Percentiles rank a stretch among this genome's conserved stretches.
Conservation (phyloP, 92 coral and sea anemone genomes). For the Montipora capitata region DNA sequence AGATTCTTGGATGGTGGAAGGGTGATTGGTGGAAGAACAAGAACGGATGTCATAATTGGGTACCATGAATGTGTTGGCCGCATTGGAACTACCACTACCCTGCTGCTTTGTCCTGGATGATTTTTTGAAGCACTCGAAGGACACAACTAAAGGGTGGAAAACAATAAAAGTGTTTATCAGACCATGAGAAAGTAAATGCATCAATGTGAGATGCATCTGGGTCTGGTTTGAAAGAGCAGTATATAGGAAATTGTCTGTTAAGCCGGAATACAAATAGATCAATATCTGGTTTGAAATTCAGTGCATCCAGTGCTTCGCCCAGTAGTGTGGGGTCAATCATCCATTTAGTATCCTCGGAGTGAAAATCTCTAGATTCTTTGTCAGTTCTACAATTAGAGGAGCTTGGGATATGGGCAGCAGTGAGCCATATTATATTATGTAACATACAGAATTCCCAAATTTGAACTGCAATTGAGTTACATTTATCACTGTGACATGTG, state of each 20-base stretch:
- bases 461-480: constrained; percentile 30
- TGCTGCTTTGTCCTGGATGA: constrained; percentile 55
- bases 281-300: constrained; percentile 60
- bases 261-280: constrained; percentile 74
- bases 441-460: constrained; percentile 73
- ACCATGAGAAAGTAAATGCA: constrained; percentile 74
- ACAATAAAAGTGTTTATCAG: constrained; percentile 44
- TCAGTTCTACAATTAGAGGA: constrained; percentile 60
- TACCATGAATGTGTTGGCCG: constrained; percentile 81
- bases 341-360: not conserved
- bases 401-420: constrained; percentile 50
- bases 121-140: constrained; percentile 50
- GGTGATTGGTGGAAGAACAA: constrained; percentile 43
- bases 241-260: constrained; percentile 55
- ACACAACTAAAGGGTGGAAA: too few relatives aligned
- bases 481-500: constrained; percentile 62
- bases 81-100: constrained; percentile 51
- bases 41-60: constrained; percentile 42
- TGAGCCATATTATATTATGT: constrained; percentile 44
- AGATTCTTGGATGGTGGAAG: constrained; percentile 58
- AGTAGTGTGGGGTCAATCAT: constrained; percentile 31
- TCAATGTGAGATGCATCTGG: constrained; percentile 43
- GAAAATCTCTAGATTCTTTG: constrained; percentile 64
- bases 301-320: constrained; percentile 41
- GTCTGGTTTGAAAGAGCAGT: constrained; percentile 71